phyloP scores from a whole-genome alignment of 2,113 vertebrate species.

The Eira barbara region DNA sequence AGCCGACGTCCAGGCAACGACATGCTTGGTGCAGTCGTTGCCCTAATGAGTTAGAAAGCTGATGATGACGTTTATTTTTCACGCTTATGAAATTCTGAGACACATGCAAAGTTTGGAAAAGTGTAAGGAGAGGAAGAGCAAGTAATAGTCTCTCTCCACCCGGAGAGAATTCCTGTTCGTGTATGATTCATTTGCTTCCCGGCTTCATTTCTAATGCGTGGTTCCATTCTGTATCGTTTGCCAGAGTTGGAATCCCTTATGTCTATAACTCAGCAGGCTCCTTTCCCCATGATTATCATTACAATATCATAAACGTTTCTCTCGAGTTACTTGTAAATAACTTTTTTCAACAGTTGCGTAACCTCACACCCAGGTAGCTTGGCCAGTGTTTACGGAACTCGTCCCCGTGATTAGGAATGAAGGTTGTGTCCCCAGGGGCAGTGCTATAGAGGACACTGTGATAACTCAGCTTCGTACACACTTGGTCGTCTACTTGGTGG shows the following conservation, averaged over 20 bases:
- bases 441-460: background rate
- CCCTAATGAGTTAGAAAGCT: background rate
- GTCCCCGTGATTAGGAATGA: background rate
- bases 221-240: background rate
- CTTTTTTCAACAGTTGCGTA: background rate
- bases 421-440: background rate
- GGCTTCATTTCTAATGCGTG: background rate
- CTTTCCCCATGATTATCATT: background rate
- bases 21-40: fast-evolving
- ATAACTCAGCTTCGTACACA: fast-evolving
- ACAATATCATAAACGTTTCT: background rate
- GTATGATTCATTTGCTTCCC: fast-evolving
- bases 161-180: background rate
- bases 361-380: background rate
- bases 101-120: background rate
- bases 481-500: background rate
- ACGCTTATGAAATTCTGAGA: background rate
- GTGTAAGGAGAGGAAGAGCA: background rate
- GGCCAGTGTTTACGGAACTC: background rate
- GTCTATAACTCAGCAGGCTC: background rate
- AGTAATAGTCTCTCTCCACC: background rate
- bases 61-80: background rate
- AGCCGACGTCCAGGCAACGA: fast-evolving
- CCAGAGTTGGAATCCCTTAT: background rate
- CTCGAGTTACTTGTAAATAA: background rate